Conservation (phyloP, 1,140 invertebrate genomes). For the Myzus persicae region DNA sequence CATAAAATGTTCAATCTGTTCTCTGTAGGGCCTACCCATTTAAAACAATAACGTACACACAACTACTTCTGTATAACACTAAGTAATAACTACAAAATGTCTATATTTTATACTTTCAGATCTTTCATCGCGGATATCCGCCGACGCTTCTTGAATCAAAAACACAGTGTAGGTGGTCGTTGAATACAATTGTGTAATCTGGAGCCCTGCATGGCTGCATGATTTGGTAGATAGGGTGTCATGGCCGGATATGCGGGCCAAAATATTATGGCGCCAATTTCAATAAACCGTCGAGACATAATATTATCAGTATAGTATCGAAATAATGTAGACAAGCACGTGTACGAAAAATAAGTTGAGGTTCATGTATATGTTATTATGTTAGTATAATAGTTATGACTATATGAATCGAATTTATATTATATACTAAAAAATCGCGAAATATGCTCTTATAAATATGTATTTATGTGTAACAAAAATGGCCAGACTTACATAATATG, state of each 20-base stretch:
- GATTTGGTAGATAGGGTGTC: neutral
- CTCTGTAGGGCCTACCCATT: neutral
- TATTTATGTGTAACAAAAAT: neutral
- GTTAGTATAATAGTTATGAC: no score
- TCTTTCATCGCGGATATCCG: constrained; percentile 20
- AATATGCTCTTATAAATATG: neutral
- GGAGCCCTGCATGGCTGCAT: neutral
- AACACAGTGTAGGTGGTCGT: constrained; percentile 17
- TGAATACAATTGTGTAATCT: neutral
- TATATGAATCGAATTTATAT: neutral
- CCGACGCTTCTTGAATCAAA: neutral
- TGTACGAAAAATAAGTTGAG: neutral
- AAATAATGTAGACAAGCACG: neutral
- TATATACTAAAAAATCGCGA: neutral
- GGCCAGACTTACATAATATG: no score
- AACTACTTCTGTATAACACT: neutral
- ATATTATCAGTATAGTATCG: neutral
- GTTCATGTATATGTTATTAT: neutral
- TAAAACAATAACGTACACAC: neutral
- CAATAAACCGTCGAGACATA: neutral
- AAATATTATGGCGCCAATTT: constrained; percentile 31
- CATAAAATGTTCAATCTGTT: neutral
- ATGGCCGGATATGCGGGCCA: constrained; percentile 9
- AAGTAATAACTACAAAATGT: neutral
- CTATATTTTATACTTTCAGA: neutral